Evolutionary conservation across 2,888 invertebrate species (phyloP).

Genomic region (Mantis religiosa): DNA sequence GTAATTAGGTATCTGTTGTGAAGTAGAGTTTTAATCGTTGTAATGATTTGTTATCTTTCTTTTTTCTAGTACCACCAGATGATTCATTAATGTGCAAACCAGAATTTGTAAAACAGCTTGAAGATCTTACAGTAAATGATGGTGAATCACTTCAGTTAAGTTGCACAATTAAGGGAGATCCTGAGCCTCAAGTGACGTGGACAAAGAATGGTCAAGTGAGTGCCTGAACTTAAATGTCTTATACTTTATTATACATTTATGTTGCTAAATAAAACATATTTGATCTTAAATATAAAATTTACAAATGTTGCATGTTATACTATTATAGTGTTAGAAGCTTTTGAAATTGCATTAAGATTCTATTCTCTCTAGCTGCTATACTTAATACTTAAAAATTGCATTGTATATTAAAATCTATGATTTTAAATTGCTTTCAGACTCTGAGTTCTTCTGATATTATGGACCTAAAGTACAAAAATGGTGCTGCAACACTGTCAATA

Average conservation of each 20-base stretch:
- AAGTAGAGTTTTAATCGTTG: too few relatives aligned
- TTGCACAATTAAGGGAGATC: slow-evolving; percentile 84
- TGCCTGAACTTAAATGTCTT: background rate
- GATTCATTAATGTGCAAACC: slow-evolving; percentile 85
- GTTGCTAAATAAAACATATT: too few relatives aligned
- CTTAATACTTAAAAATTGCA: too few relatives aligned
- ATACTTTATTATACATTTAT: background rate
- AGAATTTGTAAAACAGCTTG: slow-evolving; percentile 73
- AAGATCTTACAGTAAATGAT: slow-evolving; percentile 73
- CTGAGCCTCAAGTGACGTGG: slow-evolving; percentile 90
- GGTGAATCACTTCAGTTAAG: slow-evolving; percentile 81
- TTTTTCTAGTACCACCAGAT: slow-evolving; percentile 69
- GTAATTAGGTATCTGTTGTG: too few relatives aligned
- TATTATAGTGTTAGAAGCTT: too few relatives aligned
- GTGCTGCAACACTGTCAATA: slow-evolving; percentile 80
- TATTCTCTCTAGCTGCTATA: too few relatives aligned
- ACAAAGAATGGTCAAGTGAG: slow-evolving; percentile 74
- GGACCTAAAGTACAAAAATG: slow-evolving; percentile 88
- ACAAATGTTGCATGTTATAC: too few relatives aligned
- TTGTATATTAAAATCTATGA: background rate
- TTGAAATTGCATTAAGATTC: too few relatives aligned
- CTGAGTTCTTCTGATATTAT: slow-evolving; percentile 76
- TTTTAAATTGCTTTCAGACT: slow-evolving; percentile 39
- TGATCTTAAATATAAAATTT: too few relatives aligned
- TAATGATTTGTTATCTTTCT: slow-evolving; percentile 13